A percentile compares a stretch with the other conserved stretches of the same genome.
Evolutionary conservation across 2,888 invertebrate genomes (phyloP).

Genomic region (Subacronicta megacephala): DNA sequence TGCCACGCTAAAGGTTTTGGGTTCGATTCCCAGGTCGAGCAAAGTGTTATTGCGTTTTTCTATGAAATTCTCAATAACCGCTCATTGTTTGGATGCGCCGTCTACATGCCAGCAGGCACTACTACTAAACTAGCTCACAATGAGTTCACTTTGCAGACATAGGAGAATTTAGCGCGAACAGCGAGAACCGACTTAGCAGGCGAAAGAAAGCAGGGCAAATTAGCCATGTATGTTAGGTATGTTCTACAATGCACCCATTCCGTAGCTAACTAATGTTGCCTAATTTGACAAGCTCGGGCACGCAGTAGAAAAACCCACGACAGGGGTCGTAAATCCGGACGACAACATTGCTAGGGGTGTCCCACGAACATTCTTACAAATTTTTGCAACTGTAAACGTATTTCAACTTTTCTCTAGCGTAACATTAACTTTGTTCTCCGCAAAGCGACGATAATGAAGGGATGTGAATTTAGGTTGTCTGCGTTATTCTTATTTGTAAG

Average conservation of each 20-base stretch:
- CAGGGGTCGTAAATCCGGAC: slow-evolving; percentile 49
- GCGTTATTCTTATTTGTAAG: slow-evolving; percentile 16
- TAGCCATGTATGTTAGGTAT: slow-evolving; percentile 17
- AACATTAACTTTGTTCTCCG: slow-evolving; percentile 38
- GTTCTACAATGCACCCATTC: slow-evolving; percentile 35
- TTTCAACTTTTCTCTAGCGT: slow-evolving; percentile 43
- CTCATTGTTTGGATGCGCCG: no score
- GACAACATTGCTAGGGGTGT: slow-evolving; percentile 47
- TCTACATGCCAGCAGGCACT: no score
- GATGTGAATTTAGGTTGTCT: slow-evolving; percentile 35
- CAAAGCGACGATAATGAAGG: slow-evolving; percentile 46
- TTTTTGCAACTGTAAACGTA: slow-evolving; percentile 43
- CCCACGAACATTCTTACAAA: slow-evolving; percentile 43
- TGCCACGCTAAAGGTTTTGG: no score
- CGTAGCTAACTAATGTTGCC: slow-evolving; percentile 46
- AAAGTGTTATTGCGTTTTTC: no score
- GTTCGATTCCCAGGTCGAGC: no score
- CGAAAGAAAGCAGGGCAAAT: slow-evolving; percentile 23
- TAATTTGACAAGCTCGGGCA: slow-evolving; percentile 52
- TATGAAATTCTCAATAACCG: no score
- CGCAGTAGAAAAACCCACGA: slow-evolving; percentile 38
- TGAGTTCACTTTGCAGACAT: not conserved
- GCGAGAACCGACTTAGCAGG: not conserved
- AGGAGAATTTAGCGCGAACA: not conserved
- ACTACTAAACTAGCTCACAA: no score